Evolutionary conservation across 2,797 vertebrate species (phyloP).

Genomic region (Halcyon leucocephala): DNA sequence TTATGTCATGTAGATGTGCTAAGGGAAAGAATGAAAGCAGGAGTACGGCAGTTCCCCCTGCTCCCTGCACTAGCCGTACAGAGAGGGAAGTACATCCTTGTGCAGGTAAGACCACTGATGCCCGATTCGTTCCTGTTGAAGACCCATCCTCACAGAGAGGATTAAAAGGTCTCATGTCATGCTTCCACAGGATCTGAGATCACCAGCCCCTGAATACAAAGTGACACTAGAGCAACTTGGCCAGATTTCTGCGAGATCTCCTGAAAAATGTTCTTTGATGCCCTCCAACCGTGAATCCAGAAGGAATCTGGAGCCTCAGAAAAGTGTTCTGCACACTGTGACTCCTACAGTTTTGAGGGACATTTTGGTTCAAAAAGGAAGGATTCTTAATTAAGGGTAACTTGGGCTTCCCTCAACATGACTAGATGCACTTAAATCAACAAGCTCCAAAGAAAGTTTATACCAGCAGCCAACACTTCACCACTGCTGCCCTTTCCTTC

Average conservation of each 20-base stretch:
- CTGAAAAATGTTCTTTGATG: neutral
- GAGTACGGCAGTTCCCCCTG: neutral
- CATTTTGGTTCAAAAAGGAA: neutral
- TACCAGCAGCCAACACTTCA: neutral
- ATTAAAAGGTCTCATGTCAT: neutral
- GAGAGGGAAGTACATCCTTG: neutral
- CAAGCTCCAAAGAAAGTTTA: neutral
- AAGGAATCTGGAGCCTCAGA: neutral
- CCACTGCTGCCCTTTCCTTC: neutral
- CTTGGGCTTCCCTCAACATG: neutral
- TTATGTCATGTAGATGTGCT: conserved; percentile 17
- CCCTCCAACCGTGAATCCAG: neutral
- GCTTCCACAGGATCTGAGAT: neutral
- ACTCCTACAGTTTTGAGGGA: neutral
- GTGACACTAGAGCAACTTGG: neutral
- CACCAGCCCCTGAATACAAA: neutral
- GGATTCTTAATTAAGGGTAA: neutral
- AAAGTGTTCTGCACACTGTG: neutral
- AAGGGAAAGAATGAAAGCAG: conserved; percentile 11
- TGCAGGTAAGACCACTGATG: neutral
- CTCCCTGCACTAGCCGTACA: neutral
- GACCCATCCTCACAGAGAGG: neutral
- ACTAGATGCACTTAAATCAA: neutral
- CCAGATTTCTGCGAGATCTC: neutral
- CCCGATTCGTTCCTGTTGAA: neutral